Base-by-base conservation (phyloP, 2,888 invertebrate genomes). In the Lymantria dispar region DNA sequence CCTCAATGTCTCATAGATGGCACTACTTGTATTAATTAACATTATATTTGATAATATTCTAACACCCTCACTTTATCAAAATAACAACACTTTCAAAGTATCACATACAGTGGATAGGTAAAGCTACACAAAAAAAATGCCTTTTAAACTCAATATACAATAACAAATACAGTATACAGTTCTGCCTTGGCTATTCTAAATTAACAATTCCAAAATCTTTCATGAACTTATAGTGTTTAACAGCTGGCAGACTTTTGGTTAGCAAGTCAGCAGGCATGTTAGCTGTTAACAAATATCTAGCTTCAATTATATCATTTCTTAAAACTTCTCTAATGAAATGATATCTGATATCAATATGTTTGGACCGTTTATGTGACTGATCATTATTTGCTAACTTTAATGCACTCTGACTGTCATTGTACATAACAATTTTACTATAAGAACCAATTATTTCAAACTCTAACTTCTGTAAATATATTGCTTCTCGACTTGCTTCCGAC, bases 401-500 rank as follows among this genome's bases (percentile, higher is more conserved):
- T 30, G 30, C 43, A 30, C 43, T 12, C 30, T 12, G 45, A 22
- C 38, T 49, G 7, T 50, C 50, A 47, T 47, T 47, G 36, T 13
- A 54, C 1, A 54, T 15, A 8, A 43, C 8, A 41, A 41, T 15
- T 45, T 37, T 43, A 43, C 7, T 43, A 43, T 11, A 30, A 30
- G 12, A 43, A 36, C 14, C 22, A 39, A 39, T 37, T 7, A 50
- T 30, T 45, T 56, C 51, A 43, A 8, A 30, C 12, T 50, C 13
- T 13, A 53, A 42, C 14, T 37, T 47, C 22, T 31, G 44, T 43
- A 53, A 48, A 46, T 58, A 52, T 12, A 52, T 42, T 7, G 51
- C 57, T 39, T 57, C 57, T 40, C 50, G 49, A 43, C 50, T 43
- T 14, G 49, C 43, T 44, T 57, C 54, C 13, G 53, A 40, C 7